Base-by-base conservation (phyloP, 2,797 vertebrate genomes). In the Amniataba percoides region DNA sequence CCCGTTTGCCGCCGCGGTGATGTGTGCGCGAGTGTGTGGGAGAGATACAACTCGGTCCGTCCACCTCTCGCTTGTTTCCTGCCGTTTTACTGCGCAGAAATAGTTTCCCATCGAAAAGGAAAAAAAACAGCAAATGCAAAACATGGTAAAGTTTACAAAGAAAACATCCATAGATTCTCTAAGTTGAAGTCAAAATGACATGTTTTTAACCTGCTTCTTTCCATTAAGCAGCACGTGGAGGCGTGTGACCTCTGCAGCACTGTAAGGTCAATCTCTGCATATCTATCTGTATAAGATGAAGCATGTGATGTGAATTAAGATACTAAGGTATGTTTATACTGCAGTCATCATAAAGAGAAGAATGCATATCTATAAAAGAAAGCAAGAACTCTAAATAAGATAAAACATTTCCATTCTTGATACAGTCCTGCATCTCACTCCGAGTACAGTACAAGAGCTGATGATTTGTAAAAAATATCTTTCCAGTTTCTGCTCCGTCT, bases 21-120 rank as follows among this genome's bases (percentile, higher is more conserved):
- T 81, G 83, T 80, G 83, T 72, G 75, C 78, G 84, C 63, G 86
- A 64, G 83, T 93, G 89, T 85, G 90, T 90, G 93, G 83, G 91
- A 87, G 88, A 85, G 69, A 78, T 77, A 82, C 75, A 83, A 80
- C 85, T 87, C 73, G 4, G 71, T 85, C 69, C 51, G 80, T 89
- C 86, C 90, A 88, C 81, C 86, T 83, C 83, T 78, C 60, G 84
- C 68, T 69, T 82, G 73, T 78, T 74, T 48, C 12, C 78, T 82
- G 78, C 81, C 51, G 65, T 83, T 31, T 82, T 78, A 66, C 65
- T 23, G 34, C 40, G 77, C 74, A 71, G 25, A 90, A 91, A 92
- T 84, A 88, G 78, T 84, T 89, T 85, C 80, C 76, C 80, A 81
- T n/a, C 27, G 27, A 31, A 31, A 31, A 31, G 4, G 5, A 31